These are phyloP conservation scores for Pelmatolapia mariae DNA, from an alignment of 2,113 vertebrate species.

Conservation along the genomic window DNA sequence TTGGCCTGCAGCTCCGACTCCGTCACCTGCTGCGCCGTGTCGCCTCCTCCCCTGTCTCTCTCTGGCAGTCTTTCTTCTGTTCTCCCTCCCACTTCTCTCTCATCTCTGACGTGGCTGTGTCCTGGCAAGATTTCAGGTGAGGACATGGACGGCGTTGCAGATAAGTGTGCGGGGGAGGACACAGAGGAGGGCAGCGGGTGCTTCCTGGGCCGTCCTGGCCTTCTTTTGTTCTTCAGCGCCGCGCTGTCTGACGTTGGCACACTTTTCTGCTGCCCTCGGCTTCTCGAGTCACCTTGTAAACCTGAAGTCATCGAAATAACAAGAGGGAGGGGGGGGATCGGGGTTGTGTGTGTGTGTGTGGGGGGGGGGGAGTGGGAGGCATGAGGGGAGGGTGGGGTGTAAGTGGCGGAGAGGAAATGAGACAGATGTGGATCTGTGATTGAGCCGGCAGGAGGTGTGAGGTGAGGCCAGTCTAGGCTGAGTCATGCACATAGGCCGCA, in stretches of 20 bases:
- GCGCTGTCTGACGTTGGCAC: constrained; percentile 61
- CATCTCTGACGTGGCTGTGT: constrained; percentile 27
- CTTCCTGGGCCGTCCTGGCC: constrained; percentile 90
- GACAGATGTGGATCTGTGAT: constrained; percentile 67
- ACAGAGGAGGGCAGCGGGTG: constrained; percentile 65
- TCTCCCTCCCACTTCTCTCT: constrained; percentile 35
- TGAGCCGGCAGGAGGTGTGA: constrained; percentile 61
- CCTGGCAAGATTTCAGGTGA: constrained; percentile 27
- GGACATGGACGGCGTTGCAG: constrained; percentile 18
- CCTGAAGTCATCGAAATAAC: constrained; percentile 39
- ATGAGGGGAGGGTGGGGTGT: neutral
- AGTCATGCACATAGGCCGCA: constrained; percentile 61
- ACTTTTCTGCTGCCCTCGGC: constrained; percentile 43
- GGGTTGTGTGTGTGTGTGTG: too few species aligned
- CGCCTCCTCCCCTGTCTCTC: constrained; percentile 33
- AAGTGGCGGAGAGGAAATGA: constrained; percentile 45
- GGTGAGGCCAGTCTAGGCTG: constrained; percentile 58
- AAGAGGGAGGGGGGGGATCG: neutral
- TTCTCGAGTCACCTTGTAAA: constrained; percentile 64
- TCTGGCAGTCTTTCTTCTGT: constrained; percentile 51
- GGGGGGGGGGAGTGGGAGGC: neutral
- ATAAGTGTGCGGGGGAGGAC: constrained; percentile 16
- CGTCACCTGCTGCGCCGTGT: constrained; percentile 75
- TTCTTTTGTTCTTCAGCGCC: constrained; percentile 77
- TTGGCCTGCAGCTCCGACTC: constrained; percentile 81